Evolutionary conservation across 2,888 invertebrate species (phyloP).

Genomic region (Andrena fulva): DNA sequence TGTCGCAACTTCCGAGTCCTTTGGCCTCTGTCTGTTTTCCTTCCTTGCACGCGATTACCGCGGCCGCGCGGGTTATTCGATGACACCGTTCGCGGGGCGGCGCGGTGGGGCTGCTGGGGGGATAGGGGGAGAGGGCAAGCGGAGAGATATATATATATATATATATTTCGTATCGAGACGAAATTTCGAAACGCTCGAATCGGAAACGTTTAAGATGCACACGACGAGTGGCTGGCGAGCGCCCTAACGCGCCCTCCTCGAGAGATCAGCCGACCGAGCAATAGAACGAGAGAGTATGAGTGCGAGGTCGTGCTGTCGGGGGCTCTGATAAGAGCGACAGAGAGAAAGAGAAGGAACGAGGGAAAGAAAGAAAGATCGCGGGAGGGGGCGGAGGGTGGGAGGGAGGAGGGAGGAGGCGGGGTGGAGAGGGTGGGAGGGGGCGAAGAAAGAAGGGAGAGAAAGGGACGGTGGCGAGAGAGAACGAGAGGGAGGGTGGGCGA

Average conservation of each 20-base stretch:
- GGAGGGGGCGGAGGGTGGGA: constrained; percentile 33
- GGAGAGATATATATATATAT: neutral
- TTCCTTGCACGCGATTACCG: constrained; percentile 7
- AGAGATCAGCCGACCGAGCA: constrained; percentile 68
- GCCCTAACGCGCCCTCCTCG: constrained; percentile 74
- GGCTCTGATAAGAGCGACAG: constrained; percentile 55
- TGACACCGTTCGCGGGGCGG: neutral
- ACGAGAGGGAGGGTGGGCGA: constrained; percentile 43
- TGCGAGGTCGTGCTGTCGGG: constrained; percentile 51
- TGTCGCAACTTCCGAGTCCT: constrained; percentile 81
- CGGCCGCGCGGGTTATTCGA: neutral
- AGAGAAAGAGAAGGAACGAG: constrained; percentile 49
- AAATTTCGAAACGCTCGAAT: constrained; percentile 50
- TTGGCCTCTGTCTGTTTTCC: constrained; percentile 65
- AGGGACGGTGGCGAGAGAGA: constrained; percentile 58
- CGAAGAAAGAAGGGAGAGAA: constrained; percentile 61
- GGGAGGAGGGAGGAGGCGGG: constrained; percentile 37
- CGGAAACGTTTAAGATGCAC: constrained; percentile 44
- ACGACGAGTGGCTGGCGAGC: constrained; percentile 60
- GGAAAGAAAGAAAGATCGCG: constrained; percentile 42
- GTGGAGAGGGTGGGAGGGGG: constrained; percentile 45
- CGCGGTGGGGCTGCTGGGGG: neutral
- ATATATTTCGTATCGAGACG: constrained; percentile 16
- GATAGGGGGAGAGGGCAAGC: neutral
- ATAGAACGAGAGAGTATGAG: constrained; percentile 55